A percentile compares a stretch with the other conserved stretches of the same genome.
phyloP scores from a whole-genome alignment of 2,797 vertebrate genomes.

The Cygnus olor region DNA sequence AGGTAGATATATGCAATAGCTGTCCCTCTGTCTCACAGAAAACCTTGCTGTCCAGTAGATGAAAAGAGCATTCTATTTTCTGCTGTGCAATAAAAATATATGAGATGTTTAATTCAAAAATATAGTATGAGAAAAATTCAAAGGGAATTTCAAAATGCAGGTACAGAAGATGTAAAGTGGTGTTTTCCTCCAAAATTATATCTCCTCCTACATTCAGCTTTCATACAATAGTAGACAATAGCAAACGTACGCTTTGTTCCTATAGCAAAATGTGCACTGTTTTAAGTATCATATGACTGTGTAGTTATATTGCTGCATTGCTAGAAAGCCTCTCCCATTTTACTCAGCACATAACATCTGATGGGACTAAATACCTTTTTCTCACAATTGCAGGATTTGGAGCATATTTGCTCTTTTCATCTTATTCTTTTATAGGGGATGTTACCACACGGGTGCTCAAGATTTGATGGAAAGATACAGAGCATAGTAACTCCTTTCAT shows the following conservation, averaged over 20 bases:
- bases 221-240: background rate
- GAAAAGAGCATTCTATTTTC: background rate
- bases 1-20: background rate
- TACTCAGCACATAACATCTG: background rate
- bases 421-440: background rate
- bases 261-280: background rate
- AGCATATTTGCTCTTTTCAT: background rate
- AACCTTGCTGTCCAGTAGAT: background rate
- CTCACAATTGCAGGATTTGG: slow-evolving; percentile 45
- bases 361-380: slow-evolving; percentile 19
- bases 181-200: background rate
- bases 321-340: slow-evolving; percentile 8
- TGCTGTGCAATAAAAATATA: background rate
- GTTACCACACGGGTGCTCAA: background rate
- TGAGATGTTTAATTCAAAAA: background rate
- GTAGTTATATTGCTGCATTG: background rate
- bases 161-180: background rate
- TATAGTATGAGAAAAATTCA: background rate
- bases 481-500: background rate
- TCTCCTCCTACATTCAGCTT: background rate
- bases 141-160: background rate
- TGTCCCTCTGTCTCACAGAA: background rate
- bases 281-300: background rate
- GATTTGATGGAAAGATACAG: slow-evolving; percentile 31
- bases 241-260: background rate